Percentiles rank a stretch among this genome's conserved stretches.
Conservation (phyloP, 1,140 invertebrate genomes). For the Aethina tumida region DNA sequence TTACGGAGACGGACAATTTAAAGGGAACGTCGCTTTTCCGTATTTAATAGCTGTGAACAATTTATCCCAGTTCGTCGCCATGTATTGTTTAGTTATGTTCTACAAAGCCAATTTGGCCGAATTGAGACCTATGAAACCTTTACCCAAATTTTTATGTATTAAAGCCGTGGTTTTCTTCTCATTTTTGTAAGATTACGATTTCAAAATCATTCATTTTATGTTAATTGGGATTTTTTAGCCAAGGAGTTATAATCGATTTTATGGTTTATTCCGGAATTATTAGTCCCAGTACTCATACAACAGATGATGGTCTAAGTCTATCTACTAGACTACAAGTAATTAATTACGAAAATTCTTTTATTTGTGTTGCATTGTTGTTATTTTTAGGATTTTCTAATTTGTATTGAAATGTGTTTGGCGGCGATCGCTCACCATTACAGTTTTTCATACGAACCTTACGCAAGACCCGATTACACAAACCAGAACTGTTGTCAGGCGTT, state of each 20-base stretch:
- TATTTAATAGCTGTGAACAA: slow-evolving; percentile 90
- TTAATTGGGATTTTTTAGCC: slow-evolving; percentile 50
- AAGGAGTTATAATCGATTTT: slow-evolving; percentile 82
- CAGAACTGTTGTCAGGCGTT: slow-evolving; percentile 51
- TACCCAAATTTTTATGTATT: slow-evolving; percentile 95
- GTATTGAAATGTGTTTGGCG: slow-evolving; percentile 96
- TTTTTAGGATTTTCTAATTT: slow-evolving; percentile 85
- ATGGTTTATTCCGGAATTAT: slow-evolving; percentile 71
- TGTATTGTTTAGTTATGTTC: slow-evolving; percentile 93
- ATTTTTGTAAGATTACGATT: slow-evolving; percentile 76
- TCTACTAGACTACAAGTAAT: slow-evolving; percentile 72
- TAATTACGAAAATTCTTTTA: slow-evolving; percentile 3
- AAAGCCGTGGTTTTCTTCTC: slow-evolving; percentile 97
- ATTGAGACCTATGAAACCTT: slow-evolving; percentile 81
- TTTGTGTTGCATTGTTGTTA: slow-evolving; percentile 9
- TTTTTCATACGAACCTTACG: slow-evolving; percentile 84
- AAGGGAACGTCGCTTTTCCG: slow-evolving; percentile 72
- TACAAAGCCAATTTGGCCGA: slow-evolving; percentile 82
- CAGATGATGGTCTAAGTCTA: slow-evolving; percentile 56
- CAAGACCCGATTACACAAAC: slow-evolving; percentile 38
- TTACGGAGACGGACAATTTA: slow-evolving; percentile 86
- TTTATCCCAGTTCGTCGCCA: slow-evolving; percentile 89
- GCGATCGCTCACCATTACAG: slow-evolving; percentile 91
- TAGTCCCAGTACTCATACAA: slow-evolving; percentile 54
- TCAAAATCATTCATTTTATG: background rate